Base-by-base conservation (phyloP, 1,140 invertebrate species). In the Pseudoatta argentina region DNA sequence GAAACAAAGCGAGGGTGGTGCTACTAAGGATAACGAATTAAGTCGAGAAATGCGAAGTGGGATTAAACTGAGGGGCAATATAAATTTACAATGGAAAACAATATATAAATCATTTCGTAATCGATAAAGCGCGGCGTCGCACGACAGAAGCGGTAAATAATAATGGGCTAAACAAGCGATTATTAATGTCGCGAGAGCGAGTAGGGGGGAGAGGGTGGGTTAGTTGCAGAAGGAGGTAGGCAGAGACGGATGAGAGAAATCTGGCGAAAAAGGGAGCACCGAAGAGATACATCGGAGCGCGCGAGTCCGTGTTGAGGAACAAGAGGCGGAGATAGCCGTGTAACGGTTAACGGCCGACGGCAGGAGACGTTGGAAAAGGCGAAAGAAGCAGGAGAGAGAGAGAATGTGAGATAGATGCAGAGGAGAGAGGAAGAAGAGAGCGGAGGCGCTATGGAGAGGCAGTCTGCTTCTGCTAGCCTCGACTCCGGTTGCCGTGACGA, bases 381-480 rank as follows among this genome's bases (percentile, higher is more conserved):
- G 67, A 88, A 87, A 69, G 86, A 69, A 67, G 59, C 69, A 21
- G 21, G 79, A 85, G 39, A 57, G 53, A 55, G 76, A 73, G 57
- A 48, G 34, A 39, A 4, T 6, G 21, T 21, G 21, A 21, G 34
- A 53, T 14, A 12, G 16, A 21, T n/a, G 57, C 24, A 34, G 12
- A 59, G 21, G 24, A 71, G 53, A 61, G 66, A 72, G 59, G 67
- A 66, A 63, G 21, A 44, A n/a, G 61, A 73, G 63, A 48, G 18
- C 24, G 57, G 75, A 71, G 44, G 53, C 53, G 53, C 64, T 72
- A 63, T 77, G 57, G 77, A 75, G 66, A 75, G 66, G 63, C 77
- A 71, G 88, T 90, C 63, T 73, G 88, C 86, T 89, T 87, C 83
- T 76, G 81, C 86, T 85, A 89, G 85, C 83, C 87, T 87, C 76